Percentiles rank a stretch among this genome's conserved stretches.
phyloP scores from a whole-genome alignment of 2,113 vertebrate genomes.

The Corythornis madagascariensis region DNA sequence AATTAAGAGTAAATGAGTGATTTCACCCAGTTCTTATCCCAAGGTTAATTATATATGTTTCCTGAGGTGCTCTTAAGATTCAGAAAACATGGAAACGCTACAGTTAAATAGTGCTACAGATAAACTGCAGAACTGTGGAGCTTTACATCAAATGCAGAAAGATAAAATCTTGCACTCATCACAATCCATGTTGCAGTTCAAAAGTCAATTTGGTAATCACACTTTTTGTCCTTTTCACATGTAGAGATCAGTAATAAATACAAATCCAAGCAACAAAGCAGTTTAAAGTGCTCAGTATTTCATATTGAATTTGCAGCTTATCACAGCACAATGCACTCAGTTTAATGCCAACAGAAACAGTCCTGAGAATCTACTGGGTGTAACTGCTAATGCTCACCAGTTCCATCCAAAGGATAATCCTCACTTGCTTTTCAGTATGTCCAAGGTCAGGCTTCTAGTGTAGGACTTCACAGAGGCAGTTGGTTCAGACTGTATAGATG shows the following conservation, averaged over 20 bases:
- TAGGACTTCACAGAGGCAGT: accelerated
- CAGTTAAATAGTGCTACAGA: not conserved
- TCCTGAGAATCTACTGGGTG: not conserved
- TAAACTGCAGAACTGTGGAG: not conserved
- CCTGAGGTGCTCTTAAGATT: not conserved
- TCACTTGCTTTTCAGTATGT: not conserved
- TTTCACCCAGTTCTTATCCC: not conserved
- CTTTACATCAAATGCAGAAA: not conserved
- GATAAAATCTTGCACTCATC: not conserved
- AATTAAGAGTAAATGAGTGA: not conserved
- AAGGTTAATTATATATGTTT: not conserved
- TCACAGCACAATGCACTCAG: not conserved
- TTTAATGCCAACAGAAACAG: not conserved
- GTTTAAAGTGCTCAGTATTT: not conserved
- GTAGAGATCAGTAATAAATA: not conserved
- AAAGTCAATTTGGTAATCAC: not conserved
- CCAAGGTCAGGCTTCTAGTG: not conserved
- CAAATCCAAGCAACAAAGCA: not conserved
- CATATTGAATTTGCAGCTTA: not conserved
- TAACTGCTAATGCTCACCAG: accelerated
- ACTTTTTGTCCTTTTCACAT: not conserved
- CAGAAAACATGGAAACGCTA: not conserved
- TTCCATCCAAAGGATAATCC: not conserved
- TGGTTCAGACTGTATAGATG: not conserved
- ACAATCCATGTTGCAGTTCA: not conserved